phyloP scores from a whole-genome alignment of 2,797 vertebrate genomes.

The Austrolebias charrua region DNA sequence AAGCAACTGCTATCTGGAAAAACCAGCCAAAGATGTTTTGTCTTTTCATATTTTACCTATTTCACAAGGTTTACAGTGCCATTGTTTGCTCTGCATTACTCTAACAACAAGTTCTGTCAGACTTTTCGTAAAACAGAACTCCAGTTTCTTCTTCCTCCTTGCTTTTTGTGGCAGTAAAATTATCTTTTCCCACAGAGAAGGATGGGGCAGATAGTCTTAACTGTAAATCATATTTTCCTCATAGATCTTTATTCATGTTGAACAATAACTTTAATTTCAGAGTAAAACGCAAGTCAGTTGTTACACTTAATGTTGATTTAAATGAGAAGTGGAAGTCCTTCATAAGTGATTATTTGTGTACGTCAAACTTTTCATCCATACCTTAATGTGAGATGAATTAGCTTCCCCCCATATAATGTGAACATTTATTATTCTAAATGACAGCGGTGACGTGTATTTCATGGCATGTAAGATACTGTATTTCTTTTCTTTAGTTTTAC shows the following conservation, averaged over 20 bases:
- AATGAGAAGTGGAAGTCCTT: too few relatives aligned
- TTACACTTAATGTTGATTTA: too few relatives aligned
- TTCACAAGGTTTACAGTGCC: too few relatives aligned
- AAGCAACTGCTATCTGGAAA: too few relatives aligned
- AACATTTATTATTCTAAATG: slow-evolving; percentile 19
- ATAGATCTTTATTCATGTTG: too few relatives aligned
- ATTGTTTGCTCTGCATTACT: too few relatives aligned
- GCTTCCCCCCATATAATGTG: slow-evolving; percentile 44
- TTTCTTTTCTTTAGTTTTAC: neutral
- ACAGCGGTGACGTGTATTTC: slow-evolving; percentile 21
- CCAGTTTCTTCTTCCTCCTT: neutral
- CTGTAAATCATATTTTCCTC: too few relatives aligned
- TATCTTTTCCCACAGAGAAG: slow-evolving; percentile 4
- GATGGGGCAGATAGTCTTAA: neutral
- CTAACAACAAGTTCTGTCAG: neutral
- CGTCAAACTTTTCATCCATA: too few relatives aligned
- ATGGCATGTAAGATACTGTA: neutral
- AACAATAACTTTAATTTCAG: too few relatives aligned
- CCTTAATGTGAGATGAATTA: too few relatives aligned
- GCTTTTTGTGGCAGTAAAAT: neutral
- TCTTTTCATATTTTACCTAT: neutral
- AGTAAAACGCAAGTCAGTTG: too few relatives aligned
- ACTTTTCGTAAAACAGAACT: neutral
- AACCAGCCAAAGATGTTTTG: neutral
- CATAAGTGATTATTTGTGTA: too few relatives aligned